Evolutionary conservation across 1,140 invertebrate genomes (phyloP).

Genomic region (Spodoptera frugiperda): DNA sequence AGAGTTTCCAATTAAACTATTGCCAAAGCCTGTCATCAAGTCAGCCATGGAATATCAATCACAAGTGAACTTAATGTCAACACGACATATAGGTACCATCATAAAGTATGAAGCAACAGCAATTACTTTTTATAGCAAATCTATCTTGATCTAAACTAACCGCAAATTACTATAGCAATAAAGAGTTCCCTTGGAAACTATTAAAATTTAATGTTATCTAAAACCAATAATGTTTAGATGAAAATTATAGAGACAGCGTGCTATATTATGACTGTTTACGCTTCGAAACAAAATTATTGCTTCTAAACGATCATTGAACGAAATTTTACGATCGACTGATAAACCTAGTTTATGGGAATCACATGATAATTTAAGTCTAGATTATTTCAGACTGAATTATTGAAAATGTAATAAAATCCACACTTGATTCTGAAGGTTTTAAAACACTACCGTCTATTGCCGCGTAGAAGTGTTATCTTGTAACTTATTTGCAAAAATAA

Average conservation of each 20-base stretch:
- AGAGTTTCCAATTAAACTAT: conserved; percentile 22
- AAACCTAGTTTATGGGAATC: conserved; percentile 3
- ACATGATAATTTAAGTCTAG: background rate
- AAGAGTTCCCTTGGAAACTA: conserved; percentile 3
- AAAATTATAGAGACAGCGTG: background rate
- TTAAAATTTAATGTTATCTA: conserved; percentile 12
- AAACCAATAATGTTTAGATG: conserved; percentile 7
- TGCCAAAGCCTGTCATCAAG: background rate
- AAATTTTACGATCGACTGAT: background rate
- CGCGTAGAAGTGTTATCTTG: too few species aligned
- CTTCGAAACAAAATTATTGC: conserved; percentile 12
- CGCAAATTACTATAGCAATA: conserved; percentile 19
- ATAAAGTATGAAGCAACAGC: background rate
- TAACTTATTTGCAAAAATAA: too few species aligned
- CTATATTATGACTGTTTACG: conserved; percentile 33
- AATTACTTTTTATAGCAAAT: conserved; percentile 4
- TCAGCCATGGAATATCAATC: conserved; percentile 6
- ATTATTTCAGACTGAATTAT: background rate
- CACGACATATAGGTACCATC: background rate
- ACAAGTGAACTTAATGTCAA: conserved; percentile 3
- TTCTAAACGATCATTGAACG: background rate
- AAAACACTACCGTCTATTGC: too few species aligned
- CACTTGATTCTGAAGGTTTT: too few species aligned
- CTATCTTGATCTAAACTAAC: background rate
- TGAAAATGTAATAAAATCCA: background rate